Base-by-base conservation (phyloP, 2,113 vertebrate species). In the Rissa tridactyla region DNA sequence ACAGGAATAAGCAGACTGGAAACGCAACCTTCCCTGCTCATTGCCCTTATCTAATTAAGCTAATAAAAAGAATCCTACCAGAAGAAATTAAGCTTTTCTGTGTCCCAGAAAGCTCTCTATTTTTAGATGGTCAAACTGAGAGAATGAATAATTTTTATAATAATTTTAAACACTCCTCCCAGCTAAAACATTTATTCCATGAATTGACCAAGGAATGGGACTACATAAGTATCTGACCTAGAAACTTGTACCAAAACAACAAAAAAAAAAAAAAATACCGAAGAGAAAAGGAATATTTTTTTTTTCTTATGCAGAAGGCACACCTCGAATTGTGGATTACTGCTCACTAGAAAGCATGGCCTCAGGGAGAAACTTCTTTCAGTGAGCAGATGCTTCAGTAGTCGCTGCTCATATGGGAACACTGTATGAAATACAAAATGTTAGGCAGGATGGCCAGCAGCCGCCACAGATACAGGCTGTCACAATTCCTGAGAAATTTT, bases 41-140 rank as follows among this genome's bases (percentile, higher is more conserved):
- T 26, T 81, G 64, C 26, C 25, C 32, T 91, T 71, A 81, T 38
- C n/a, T 92, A 88, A 93, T 88, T 44, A 95, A 66, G 71, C 64
- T 76, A 90, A 95, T 81, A 66, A 71, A 26, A 93, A 66, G 14
- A 71, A 82, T 92, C 86, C 76, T 88, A 57, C 25, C 76, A 90
- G 85, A 96, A 83, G 15, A 85, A 86, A 93, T 71, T 25, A 58
- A 68, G 47, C n/a, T 95, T 86, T 77, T 73, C 64, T 77, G 40
- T 92, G 79, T 86, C 52, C 66, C 89, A 95, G 78, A 96, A 96
- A 96, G 40, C 23, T 22, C 42, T 92, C 87, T 95, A 73, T 78
- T 92, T 95, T 96, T 55, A 95, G 75, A 88, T 46, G 12, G 61
- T 34, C 42, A 77, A 82, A 60, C 49, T 42, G 30, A 79, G 40